phyloP scores from a whole-genome alignment of 2,797 vertebrate species.

The Chromobotia macracanthus region DNA sequence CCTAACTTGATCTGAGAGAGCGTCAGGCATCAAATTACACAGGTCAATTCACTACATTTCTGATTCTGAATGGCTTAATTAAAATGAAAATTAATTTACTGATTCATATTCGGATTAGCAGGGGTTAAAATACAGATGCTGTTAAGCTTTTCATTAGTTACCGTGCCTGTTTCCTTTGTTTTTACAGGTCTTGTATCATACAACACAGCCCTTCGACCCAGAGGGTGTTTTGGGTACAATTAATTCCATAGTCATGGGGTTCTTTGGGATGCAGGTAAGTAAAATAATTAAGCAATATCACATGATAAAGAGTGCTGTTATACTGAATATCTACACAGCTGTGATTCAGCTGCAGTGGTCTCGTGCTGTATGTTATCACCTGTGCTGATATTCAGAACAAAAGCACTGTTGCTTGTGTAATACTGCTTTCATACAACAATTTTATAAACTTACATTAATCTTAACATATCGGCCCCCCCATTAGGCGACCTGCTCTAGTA shows the following conservation, averaged over 20 bases:
- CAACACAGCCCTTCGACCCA: slow-evolving; percentile 80
- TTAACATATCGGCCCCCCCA: no score
- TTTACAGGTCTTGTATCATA: slow-evolving; percentile 76
- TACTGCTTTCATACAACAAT: not conserved
- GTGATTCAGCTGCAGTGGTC: no score
- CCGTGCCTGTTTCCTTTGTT: not conserved
- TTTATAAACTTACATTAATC: not conserved
- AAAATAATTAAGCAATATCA: not conserved
- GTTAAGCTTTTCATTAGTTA: not conserved
- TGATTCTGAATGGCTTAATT: not conserved
- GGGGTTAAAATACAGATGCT: not conserved
- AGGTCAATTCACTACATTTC: not conserved
- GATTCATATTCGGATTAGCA: no score
- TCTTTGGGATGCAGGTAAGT: slow-evolving; percentile 85
- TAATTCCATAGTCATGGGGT: slow-evolving; percentile 79
- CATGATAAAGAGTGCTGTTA: not conserved
- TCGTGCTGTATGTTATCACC: no score
- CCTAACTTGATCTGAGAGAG: no score
- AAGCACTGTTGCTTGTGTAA: not conserved
- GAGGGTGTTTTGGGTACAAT: slow-evolving; percentile 80
- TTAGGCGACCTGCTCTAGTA: no score
- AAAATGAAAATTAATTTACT: no score
- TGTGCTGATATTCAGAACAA: not conserved
- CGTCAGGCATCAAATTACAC: no score
- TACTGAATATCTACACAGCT: not conserved